Percentiles rank a stretch among this genome's conserved stretches.
Conservation (phyloP, 1,140 invertebrate species). For the Zaprionus gabonicus region DNA sequence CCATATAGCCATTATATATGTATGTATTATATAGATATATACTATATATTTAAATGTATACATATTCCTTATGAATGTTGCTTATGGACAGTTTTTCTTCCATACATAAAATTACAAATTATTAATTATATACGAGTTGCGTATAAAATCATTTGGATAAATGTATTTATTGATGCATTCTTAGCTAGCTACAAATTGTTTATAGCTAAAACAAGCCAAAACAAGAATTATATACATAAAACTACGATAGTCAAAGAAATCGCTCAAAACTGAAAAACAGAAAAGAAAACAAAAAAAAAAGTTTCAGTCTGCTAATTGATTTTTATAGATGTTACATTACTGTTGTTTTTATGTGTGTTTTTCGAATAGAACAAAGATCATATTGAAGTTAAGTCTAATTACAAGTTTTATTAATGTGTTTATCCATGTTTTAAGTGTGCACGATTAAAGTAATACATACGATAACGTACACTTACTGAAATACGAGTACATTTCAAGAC, state of each 20-base stretch:
- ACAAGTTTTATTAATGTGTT: slow-evolving; percentile 35
- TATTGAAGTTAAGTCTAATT: slow-evolving; percentile 24
- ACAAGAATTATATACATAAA: slow-evolving; percentile 7
- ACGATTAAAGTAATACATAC: slow-evolving; percentile 35
- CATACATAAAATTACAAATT: slow-evolving; percentile 49
- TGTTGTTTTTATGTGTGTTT: slow-evolving; percentile 41
- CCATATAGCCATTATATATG: slow-evolving; percentile 12
- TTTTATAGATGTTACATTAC: slow-evolving; percentile 68
- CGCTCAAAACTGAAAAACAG: slow-evolving; percentile 47
- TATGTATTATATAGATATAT: slow-evolving; percentile 20
- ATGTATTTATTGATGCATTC: slow-evolving; percentile 81
- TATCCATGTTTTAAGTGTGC: slow-evolving; percentile 52
- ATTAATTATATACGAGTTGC: slow-evolving; percentile 49
- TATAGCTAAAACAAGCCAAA: slow-evolving; percentile 35
- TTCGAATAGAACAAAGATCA: slow-evolving; percentile 18
- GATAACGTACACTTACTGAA: slow-evolving; percentile 6
- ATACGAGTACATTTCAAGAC: slow-evolving; percentile 46
- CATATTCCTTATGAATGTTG: slow-evolving; percentile 55
- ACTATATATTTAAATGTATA: slow-evolving; percentile 33
- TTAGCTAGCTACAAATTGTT: slow-evolving; percentile 68
- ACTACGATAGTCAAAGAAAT: slow-evolving; percentile 35
- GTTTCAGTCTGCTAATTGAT: slow-evolving; percentile 40
- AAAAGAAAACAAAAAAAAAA: slow-evolving; percentile 5
- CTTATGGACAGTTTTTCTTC: slow-evolving; percentile 82
- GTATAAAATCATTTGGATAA: slow-evolving; percentile 54